A percentile compares a stretch with the other conserved stretches of the same genome.
phyloP scores from a whole-genome alignment of 2,797 vertebrate genomes.

The Leptatherina wallacei region DNA sequence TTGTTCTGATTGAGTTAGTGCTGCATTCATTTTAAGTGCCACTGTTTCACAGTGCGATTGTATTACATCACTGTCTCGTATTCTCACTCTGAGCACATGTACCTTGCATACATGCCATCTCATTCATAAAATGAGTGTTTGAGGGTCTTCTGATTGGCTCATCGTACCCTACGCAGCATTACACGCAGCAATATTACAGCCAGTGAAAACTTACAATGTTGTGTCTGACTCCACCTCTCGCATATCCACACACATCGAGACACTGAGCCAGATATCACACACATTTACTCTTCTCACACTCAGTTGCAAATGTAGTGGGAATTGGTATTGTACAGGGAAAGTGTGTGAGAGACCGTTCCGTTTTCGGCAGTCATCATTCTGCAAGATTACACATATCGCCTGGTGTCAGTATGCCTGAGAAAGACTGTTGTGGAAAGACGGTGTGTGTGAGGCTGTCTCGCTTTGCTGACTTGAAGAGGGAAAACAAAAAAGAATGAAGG shows the following conservation, averaged over 20 bases:
- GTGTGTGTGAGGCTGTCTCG: constrained; percentile 27
- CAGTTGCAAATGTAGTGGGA: constrained; percentile 54
- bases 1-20: constrained; percentile 29
- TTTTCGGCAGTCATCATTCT: constrained; percentile 65
- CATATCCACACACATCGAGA: constrained; percentile 38
- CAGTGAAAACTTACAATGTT: constrained; percentile 74
- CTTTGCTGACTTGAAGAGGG: constrained; percentile 35
- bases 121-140: constrained; percentile 80
- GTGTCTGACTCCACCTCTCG: constrained; percentile 68
- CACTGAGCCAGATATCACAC: constrained; percentile 45
- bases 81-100: constrained; percentile 64
- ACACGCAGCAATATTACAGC: constrained; percentile 67
- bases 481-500: constrained; percentile 24
- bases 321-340: constrained; percentile 44
- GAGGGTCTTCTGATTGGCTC: constrained; percentile 66
- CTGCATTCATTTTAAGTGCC: constrained; percentile 35
- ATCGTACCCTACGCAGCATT: constrained; percentile 64
- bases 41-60: constrained; percentile 59
- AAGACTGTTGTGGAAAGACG: constrained; percentile 7
- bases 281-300: constrained; percentile 56
- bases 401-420: constrained; percentile 28
- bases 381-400: constrained; percentile 43
- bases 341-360: constrained; percentile 45
- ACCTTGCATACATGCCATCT: constrained; percentile 71
- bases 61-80: constrained; percentile 79